Conservation (phyloP, 2,113 vertebrate genomes). For the Siphamia tubifer region DNA sequence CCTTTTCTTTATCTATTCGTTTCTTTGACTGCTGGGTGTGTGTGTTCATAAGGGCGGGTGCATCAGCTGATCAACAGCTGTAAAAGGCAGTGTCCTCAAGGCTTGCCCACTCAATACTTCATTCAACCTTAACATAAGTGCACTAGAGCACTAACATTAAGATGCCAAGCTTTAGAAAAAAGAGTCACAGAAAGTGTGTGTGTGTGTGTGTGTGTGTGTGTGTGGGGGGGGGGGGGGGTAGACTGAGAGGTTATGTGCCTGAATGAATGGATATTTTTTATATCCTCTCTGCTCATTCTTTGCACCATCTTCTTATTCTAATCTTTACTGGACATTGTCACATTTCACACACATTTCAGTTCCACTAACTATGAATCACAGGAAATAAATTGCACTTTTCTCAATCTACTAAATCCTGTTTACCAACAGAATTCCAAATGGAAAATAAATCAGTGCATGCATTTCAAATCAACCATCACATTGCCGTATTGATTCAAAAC, state of each 20-base stretch:
- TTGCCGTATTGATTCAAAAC: constrained; percentile 41
- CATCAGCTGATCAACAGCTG: constrained; percentile 59
- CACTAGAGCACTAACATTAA: constrained; percentile 59
- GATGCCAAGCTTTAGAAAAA: constrained; percentile 40
- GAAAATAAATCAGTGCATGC: constrained; percentile 22
- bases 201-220: too few species aligned
- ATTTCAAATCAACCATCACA: constrained; percentile 19
- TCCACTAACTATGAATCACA: constrained; percentile 7
- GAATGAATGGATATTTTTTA: constrained; percentile 12
- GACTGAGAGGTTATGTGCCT: background rate
- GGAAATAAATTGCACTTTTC: background rate
- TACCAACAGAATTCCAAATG: constrained; percentile 16
- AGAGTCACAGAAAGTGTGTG: constrained; percentile 2
- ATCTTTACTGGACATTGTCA: constrained; percentile 20
- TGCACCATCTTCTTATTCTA: background rate
- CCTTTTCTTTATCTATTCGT: constrained; percentile 34
- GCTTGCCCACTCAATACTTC: constrained; percentile 70
- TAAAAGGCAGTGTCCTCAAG: constrained; percentile 69
- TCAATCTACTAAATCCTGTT: background rate
- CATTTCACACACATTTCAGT: constrained; percentile 9
- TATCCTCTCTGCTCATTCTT: background rate
- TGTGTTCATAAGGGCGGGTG: constrained; percentile 15
- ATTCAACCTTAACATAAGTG: constrained; percentile 71
- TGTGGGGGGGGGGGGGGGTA: background rate
- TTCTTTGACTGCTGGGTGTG: constrained; percentile 38